Base-by-base conservation (phyloP, 30 jellyfish, hydroid and myxozoan genomes). In the Aurelia aurita complex sp. Pacific region DNA sequence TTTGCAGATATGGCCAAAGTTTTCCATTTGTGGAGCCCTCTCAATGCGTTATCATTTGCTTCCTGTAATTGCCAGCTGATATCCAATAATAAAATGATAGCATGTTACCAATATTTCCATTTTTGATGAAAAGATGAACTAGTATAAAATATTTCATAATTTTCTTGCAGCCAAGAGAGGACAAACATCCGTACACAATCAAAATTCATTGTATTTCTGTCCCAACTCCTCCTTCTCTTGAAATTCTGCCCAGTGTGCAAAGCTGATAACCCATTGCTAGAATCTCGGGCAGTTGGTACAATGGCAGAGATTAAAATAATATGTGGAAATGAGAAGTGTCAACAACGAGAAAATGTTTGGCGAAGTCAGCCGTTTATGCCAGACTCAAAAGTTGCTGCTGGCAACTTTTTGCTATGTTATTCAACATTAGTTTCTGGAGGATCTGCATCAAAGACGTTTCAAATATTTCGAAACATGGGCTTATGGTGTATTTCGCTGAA, bases 351-450 rank as follows among this genome's bases (percentile, higher is more conserved):
- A 12, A 55, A 55, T 55, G 67, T 55, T 11, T 55, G 67, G 67
- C n/a, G 17, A 11, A 55, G 67, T 17, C 67, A 55, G 67, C 67
- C 67, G 17, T 55, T 12, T 12, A 55, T 55, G 67, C 67, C 67
- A 55, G 67, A 17, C 16, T 55, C 67, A 11, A 55, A 17, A 55
- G 17, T 55, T 17, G 67, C 67, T 55, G 67, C 67, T 55, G 67
- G 67, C 16, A 55, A 55, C 67, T 55, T 55, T 17, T 17, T 55
- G 16, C 67, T 55, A 12, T 11, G 67, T 55, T 55, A 11, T 55
- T 55, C 67, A 17, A 55, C 67, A 55, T 55, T 55, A 55, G 67
- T 55, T 55, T 55, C 67, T 55, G 67, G 67, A 11, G 67, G 67
- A 55, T 55, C 16, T 55, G 67, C 67, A 55, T 55, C 67, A 55